Percentiles rank a stretch among this genome's conserved stretches.
These are phyloP conservation scores for Atta texana DNA, from an alignment of 1,140 invertebrate genomes.

Conservation along the genomic window DNA sequence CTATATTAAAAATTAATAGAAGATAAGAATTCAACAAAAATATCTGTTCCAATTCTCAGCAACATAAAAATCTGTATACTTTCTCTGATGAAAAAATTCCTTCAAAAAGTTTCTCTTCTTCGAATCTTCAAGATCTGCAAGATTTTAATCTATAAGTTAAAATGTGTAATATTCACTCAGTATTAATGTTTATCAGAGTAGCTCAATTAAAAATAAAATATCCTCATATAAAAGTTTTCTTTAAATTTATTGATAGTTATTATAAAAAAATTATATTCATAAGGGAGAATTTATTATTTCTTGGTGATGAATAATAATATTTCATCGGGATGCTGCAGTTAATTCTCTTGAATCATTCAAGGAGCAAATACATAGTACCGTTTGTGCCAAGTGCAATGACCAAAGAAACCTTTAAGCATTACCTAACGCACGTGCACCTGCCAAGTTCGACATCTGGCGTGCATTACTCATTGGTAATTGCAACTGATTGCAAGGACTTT, in stretches of 20 bases:
- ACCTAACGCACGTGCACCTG: conserved; percentile 58
- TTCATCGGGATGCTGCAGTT: neutral
- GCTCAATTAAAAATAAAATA: neutral
- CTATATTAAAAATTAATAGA: too few relatives aligned
- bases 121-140: neutral
- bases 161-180: neutral
- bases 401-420: conserved; percentile 57
- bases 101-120: neutral
- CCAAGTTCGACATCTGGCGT: conserved; percentile 76
- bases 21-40: neutral
- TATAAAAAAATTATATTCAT: neutral
- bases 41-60: neutral
- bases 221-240: neutral
- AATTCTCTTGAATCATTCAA: conserved; percentile 22
- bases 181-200: neutral
- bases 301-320: conserved; percentile 14
- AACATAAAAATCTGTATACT: neutral
- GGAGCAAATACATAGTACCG: conserved; percentile 34
- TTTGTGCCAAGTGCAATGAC: conserved; percentile 48
- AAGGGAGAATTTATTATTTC: neutral
- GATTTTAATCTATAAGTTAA: neutral
- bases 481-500: conserved; percentile 34
- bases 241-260: neutral
- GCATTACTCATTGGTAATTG: conserved; percentile 62
- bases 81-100: neutral